Evolutionary conservation across 1,140 invertebrate species (phyloP).

Genomic region (Lasioglossum baleicum): DNA sequence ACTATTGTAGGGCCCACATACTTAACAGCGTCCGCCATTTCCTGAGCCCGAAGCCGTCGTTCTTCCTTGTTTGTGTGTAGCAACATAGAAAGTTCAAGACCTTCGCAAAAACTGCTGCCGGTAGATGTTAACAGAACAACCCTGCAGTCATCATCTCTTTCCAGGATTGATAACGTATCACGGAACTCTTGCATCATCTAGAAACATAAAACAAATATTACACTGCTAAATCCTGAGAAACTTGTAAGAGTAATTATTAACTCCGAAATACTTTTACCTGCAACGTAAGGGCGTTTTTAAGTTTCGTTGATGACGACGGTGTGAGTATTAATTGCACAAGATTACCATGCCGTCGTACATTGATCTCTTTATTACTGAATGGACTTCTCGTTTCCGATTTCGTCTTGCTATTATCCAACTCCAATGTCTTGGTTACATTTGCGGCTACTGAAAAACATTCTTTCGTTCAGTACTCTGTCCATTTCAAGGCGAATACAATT

Average conservation of each 20-base stretch:
- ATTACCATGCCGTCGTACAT: constrained; percentile 82
- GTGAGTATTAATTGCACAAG: constrained; percentile 84
- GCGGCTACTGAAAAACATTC: constrained; percentile 62
- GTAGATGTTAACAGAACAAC: constrained; percentile 84
- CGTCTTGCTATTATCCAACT: constrained; percentile 66
- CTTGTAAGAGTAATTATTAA: neutral
- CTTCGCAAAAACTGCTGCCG: constrained; percentile 85
- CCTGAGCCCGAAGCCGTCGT: constrained; percentile 80
- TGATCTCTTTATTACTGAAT: constrained; percentile 83
- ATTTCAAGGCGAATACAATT: neutral
- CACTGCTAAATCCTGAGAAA: neutral
- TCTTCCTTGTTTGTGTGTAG: constrained; percentile 82
- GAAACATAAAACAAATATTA: constrained; percentile 54
- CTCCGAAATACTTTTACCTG: constrained; percentile 74
- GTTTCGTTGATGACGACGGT: constrained; percentile 80
- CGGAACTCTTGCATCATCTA: constrained; percentile 84
- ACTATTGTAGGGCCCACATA: constrained; percentile 71
- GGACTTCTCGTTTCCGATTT: constrained; percentile 73
- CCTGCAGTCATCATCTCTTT: constrained; percentile 82
- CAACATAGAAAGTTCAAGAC: constrained; percentile 85
- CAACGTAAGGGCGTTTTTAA: constrained; percentile 82
- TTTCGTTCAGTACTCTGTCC: constrained; percentile 3
- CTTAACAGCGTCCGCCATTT: constrained; percentile 83
- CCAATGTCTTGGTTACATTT: constrained; percentile 62
- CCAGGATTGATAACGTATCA: constrained; percentile 81